These are phyloP conservation scores for Sternotherus odoratus DNA, from an alignment of 2,797 vertebrate species.

Conservation along the genomic window DNA sequence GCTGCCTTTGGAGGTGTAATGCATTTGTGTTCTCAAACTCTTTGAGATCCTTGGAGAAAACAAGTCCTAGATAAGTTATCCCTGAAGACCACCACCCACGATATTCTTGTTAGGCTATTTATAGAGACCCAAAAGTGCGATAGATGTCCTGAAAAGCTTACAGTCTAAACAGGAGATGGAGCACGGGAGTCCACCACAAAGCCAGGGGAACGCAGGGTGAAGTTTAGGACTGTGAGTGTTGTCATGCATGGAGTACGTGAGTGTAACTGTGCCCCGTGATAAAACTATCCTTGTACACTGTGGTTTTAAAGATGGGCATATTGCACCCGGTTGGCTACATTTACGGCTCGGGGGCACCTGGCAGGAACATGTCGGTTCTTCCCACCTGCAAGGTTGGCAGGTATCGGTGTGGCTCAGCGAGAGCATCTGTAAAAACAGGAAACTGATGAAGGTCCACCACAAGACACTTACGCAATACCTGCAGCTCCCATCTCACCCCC, in stretches of 20 bases:
- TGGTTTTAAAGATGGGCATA: not conserved
- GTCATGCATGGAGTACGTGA: not conserved
- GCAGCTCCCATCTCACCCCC: not conserved
- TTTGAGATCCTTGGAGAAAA: conserved; percentile 44
- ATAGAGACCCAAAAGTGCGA: conserved; percentile 19
- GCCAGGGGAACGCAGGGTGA: not conserved
- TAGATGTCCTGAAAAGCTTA: conserved; percentile 39
- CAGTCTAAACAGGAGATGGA: not conserved
- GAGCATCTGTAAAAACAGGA: not conserved
- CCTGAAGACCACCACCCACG: not conserved
- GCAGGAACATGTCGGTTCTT: not conserved
- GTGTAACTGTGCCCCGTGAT: not conserved
- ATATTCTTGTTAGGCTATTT: not conserved
- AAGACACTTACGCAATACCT: not conserved
- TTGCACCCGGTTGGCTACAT: not conserved
- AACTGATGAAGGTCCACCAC: not conserved
- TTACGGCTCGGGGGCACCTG: not conserved
- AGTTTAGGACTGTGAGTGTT: not conserved
- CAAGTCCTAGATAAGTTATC: conserved; percentile 43
- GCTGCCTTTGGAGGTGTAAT: not conserved
- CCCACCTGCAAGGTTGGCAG: not conserved
- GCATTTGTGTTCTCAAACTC: not conserved
- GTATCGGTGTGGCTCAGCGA: not conserved
- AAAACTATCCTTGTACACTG: no score
- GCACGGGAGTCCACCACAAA: not conserved